These are phyloP conservation scores for Anolis apletophallus DNA, from an alignment of 2,797 vertebrate genomes.

Conservation along the genomic window DNA sequence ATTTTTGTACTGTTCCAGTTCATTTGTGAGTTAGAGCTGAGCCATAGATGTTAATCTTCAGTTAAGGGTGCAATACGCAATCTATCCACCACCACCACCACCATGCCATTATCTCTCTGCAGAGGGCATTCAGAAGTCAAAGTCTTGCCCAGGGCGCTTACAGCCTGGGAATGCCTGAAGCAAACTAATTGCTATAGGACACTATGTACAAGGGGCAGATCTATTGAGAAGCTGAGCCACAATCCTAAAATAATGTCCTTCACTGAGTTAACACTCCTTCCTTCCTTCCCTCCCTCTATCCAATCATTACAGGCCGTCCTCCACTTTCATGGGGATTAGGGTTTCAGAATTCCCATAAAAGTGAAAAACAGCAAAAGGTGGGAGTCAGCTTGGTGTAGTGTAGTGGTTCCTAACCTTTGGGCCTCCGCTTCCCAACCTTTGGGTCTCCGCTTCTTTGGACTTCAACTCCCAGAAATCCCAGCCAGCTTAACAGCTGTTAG, in stretches of 20 bases:
- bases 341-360: too few relatives aligned
- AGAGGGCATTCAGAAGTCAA: conserved; percentile 14
- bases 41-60: background rate
- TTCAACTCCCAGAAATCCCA: too few relatives aligned
- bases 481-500: too few relatives aligned
- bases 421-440: too few relatives aligned
- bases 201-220: background rate
- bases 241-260: background rate
- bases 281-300: background rate
- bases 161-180: background rate
- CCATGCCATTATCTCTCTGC: background rate
- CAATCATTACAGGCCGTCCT: too few relatives aligned
- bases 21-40: background rate
- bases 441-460: too few relatives aligned
- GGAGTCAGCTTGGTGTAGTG: too few relatives aligned
- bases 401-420: too few relatives aligned
- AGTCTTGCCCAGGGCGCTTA: background rate
- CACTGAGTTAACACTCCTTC: too few relatives aligned
- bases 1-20: background rate
- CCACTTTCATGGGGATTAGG: too few relatives aligned
- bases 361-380: too few relatives aligned
- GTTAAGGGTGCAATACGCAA: background rate
- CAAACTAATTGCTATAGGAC: background rate
- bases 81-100: too few relatives aligned
- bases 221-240: background rate